Evolutionary conservation across 2,888 invertebrate genomes (phyloP), one percentile per base, ranked within the genome.

Genomic region (Oxyteleia sp.): DNA sequence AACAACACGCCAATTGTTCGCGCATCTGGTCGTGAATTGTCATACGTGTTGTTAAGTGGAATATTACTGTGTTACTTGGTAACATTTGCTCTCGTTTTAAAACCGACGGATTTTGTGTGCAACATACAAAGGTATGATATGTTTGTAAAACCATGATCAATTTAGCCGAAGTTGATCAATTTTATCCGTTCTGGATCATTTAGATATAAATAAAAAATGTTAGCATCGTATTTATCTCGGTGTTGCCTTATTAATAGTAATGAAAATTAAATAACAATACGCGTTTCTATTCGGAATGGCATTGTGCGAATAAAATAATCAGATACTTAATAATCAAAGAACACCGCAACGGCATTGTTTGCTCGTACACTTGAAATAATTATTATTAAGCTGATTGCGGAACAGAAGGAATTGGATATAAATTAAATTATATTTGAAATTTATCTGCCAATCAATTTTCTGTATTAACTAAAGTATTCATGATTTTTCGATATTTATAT

Each of bases 1-100:
- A 97, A 98, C 93, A 96, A 98, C 87, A 99, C 99, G 0, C 99
- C 99, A 0, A 98, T 99, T 59, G 99, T 99, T n/a, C 96, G 99
- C 86, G 98, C 99, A 38, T 98, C 98, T 13, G 99, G 99, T 38
- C 94, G 97, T 49, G 98, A 98, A 93, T 94, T 98, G 72, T 97
- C 97, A 83, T 99, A 98, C 93, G 97, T 99, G 41, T 96, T 99
- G 45, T 95, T 99, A 84, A 96, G 96, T 41, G 98, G 98, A 2
- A 97, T 98, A 88, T 95, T 98, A 86, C 96, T 98, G 95, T 98
- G 98, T 94, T 98, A 98, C 94, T 95, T 96, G 78, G 97, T 98
- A 85, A 99, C 99, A 51, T 99, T 99, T 93, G 96, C 97, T 2
- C 95, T 99, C 29, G 97, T 99, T 63, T 95, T 98, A 85, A 95